Conservation (phyloP, 2,113 vertebrate genomes). For the Ariopsis seemanni region DNA sequence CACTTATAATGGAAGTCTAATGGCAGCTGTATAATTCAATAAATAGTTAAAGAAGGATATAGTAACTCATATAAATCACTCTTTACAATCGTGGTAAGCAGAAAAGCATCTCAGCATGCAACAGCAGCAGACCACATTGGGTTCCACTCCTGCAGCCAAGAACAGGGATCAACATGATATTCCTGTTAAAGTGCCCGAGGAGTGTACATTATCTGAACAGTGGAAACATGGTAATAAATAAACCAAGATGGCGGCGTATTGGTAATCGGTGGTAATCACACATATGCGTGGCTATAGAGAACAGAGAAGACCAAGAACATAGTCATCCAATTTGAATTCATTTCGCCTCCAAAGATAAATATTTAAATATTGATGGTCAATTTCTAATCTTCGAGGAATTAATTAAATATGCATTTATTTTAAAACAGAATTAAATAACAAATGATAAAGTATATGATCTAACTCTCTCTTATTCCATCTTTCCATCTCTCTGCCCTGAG, state of each 20-base stretch:
- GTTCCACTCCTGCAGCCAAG: too few species aligned
- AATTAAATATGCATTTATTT: not conserved
- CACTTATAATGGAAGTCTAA: not conserved
- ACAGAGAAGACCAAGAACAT: not conserved
- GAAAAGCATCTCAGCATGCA: too few species aligned
- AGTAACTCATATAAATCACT: too few species aligned
- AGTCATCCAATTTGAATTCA: not conserved
- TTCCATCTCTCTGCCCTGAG: not conserved
- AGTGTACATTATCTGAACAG: not conserved
- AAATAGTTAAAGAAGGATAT: not conserved
- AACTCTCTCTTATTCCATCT: not conserved
- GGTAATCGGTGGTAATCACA: not conserved
- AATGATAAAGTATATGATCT: not conserved
- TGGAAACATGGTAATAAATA: not conserved
- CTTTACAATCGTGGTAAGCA: too few species aligned
- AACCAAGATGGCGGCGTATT: too few species aligned
- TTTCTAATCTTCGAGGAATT: not conserved
- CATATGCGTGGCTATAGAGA: too few species aligned
- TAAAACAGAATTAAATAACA: not conserved
- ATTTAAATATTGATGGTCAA: not conserved
- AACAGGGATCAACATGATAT: too few species aligned
- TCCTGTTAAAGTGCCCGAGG: too few species aligned
- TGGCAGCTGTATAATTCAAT: not conserved
- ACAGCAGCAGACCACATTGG: too few species aligned
- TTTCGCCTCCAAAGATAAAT: not conserved